Evolutionary conservation across 2,888 invertebrate species (phyloP), one percentile per base, ranked within the genome.

Genomic region (Phortica magna): DNA sequence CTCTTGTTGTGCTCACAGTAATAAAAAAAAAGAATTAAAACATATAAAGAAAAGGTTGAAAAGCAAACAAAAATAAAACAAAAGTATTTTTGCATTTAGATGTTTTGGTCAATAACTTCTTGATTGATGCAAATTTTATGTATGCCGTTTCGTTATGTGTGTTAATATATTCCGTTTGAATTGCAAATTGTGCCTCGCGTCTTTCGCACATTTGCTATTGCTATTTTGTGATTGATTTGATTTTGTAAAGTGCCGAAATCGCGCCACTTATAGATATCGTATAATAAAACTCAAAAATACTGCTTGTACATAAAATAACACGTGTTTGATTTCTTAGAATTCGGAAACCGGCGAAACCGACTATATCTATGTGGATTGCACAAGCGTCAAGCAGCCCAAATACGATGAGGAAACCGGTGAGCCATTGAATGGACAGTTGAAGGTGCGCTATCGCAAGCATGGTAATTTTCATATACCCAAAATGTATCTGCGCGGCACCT

Each of bases 381-480:
- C 82, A 19, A 87, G 83, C 53, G 79, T 88, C 55, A 84, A 81
- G 17, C 83, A 81, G 61, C 84, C 83, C 42, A 81, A 84, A 68
- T 91, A 87, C 77, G 91, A 92, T 79, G 89, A 90, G 65, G 92
- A 92, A 81, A 92, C 92, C 31, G 92, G 92, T 0, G 92, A 92
- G 65, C 91, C 91, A 2, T 83, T 90, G 2, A 87, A 85, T 48
- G 90, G 85, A 43, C 88, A 88, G 74, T 79, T 86, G 76, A 89
- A 88, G 72, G 85, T 90, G n/a, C 90, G 89, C 57, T 91, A 89
- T 78, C 80, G 86, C 17, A 92, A 92, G 78, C 89, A 89, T 64
- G 89, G 88, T 19, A 83, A 89, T 43, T 92, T 92, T 79, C 90
- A 90, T 79, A 89, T 92, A 61, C 92, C 92, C 0, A 90, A 87